Evolutionary conservation across 2,797 vertebrate species (phyloP), one percentile per base, ranked within the genome.

Genomic region (Pseudotriccus pelzelni): DNA sequence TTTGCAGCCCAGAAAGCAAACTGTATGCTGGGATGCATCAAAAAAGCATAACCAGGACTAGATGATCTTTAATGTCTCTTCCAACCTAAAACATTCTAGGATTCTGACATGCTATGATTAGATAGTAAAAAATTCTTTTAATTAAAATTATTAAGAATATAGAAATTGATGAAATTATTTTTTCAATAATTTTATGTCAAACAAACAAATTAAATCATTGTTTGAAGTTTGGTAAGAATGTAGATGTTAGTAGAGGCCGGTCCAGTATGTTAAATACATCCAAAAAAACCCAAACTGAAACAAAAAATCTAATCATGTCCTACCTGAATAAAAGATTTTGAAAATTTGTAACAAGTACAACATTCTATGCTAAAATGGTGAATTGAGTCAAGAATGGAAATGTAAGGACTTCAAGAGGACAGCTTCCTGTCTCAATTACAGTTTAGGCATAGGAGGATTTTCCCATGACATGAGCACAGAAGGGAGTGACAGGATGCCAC

Each of bases 401-500:
- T 30, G 9, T 11, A 30, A 56, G 23, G 43, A 52, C 27, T n/a
- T n/a, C 5, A 4, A 63, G 36, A 55, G 36, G 36, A 37, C 23
- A n/a, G 16, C 21, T 64, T 16, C 44, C 20, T 25, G 13, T 52
- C 15, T 59, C n/a, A 20, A 50, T 15, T 12, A 25, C 9, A 73
- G 58, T 59, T 66, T 30, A 37, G 37, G 37, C 12, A 41, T 0
- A 0, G 15, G 43, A 49, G 22, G 18, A 37, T 17, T 34, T 52
- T 59, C 4, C 9, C 17, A 25, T 25, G 39, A 59, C 6, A 52
- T 73, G 73, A 87, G 5, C n/a, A 52, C 21, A 66, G 20, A 73
- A 37, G 17, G 1, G 8, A 59, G 17, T 13, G 41, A 50, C 4
- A 46, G 24, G 24, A 46, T 73, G 37, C 14, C 16, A 21, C 14